phyloP scores from a whole-genome alignment of 2,113 vertebrate species.

The Baryphthengus martii region DNA sequence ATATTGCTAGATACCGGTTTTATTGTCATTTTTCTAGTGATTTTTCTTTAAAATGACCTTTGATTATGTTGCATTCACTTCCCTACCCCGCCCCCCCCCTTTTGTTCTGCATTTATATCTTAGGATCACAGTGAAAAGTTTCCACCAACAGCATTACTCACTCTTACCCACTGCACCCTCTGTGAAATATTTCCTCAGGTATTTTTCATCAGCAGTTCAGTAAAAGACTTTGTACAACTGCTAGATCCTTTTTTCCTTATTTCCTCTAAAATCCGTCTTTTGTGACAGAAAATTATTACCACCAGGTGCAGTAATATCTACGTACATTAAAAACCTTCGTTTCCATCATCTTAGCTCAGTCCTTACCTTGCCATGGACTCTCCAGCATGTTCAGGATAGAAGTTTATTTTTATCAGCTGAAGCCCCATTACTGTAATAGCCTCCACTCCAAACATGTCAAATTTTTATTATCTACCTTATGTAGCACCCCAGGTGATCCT shows the following conservation, averaged over 20 bases:
- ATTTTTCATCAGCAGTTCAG: neutral
- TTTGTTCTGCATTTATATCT: neutral
- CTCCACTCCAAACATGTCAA: neutral
- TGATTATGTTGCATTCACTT: fast-evolving
- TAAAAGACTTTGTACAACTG: neutral
- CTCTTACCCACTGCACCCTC: neutral
- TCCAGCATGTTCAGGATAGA: neutral
- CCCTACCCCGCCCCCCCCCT: too few species aligned
- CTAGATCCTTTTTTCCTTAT: neutral
- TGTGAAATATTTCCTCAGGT: neutral
- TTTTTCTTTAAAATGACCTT: neutral
- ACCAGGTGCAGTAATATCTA: neutral
- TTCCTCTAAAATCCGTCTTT: neutral
- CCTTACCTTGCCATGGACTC: neutral
- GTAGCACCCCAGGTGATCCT: neutral
- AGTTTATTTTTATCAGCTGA: neutral
- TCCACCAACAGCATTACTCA: neutral
- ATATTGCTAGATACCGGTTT: neutral
- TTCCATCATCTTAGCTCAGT: neutral
- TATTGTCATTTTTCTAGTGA: neutral
- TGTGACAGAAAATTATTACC: neutral
- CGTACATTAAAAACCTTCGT: neutral
- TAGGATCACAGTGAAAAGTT: neutral
- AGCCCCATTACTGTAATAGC: neutral
- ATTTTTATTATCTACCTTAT: neutral